Conservation (phyloP, 1,140 invertebrate genomes). For the Cotesia glomerata region DNA sequence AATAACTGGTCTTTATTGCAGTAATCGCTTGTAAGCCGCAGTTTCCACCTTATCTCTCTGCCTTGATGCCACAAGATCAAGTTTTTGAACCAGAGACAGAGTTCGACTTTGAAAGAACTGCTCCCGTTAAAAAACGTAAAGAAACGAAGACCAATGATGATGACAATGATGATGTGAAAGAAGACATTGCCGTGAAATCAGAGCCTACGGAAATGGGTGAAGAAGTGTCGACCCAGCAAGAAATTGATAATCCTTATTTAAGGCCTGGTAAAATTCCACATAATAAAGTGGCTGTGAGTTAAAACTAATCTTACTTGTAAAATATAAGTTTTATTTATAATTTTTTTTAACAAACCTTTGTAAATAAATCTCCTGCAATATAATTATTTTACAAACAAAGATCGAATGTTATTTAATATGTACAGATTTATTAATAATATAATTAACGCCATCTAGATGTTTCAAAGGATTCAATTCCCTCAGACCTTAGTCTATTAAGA, state of each 20-base stretch:
- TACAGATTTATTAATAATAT: not conserved
- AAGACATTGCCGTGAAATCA: conserved; percentile 42
- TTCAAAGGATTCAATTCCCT: conserved; percentile 85
- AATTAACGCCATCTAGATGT: conserved; percentile 63
- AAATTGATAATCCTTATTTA: conserved; percentile 87
- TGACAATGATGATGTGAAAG: conserved; percentile 64
- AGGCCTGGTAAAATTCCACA: conserved; percentile 79
- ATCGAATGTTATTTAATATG: too few species aligned
- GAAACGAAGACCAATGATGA: conserved; percentile 61
- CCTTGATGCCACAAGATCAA: conserved; percentile 91
- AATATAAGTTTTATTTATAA: too few species aligned
- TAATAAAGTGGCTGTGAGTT: conserved; percentile 44
- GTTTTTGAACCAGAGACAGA: conserved; percentile 92
- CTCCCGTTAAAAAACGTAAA: conserved; percentile 68
- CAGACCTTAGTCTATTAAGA: conserved; percentile 79
- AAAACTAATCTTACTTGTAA: too few species aligned
- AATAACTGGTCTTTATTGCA: conserved; percentile 60
- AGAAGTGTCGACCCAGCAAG: conserved; percentile 63
- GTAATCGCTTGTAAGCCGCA: conserved; percentile 87
- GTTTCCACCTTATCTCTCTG: conserved; percentile 83
- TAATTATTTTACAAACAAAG: too few species aligned
- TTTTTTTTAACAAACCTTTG: too few species aligned
- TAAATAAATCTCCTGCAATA: too few species aligned
- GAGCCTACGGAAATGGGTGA: conserved; percentile 60
- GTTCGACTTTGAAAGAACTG: conserved; percentile 68